phyloP scores from a whole-genome alignment of 2,888 invertebrate species.

The Pachymerium ferrugineum region DNA sequence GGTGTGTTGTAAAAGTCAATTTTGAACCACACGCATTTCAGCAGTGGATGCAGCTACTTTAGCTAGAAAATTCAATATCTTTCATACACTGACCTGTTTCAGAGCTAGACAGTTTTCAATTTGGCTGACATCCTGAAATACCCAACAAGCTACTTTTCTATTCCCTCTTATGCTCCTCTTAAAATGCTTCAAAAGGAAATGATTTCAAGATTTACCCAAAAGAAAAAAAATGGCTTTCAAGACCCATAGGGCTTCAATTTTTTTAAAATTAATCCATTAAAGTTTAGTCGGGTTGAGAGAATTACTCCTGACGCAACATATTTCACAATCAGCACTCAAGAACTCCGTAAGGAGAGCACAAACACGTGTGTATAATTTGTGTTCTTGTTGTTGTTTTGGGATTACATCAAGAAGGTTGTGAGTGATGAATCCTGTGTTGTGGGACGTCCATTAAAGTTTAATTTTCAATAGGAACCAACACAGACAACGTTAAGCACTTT shows the following conservation, averaged over 20 bases:
- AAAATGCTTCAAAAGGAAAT: background rate
- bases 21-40: constrained; percentile 15
- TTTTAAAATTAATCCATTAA: background rate
- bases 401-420: constrained; percentile 7
- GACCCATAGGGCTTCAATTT: background rate
- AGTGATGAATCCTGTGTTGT: background rate
- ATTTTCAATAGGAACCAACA: background rate
- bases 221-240: background rate
- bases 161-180: background rate
- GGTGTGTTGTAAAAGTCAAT: constrained; percentile 5
- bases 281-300: background rate
- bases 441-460: background rate
- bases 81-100: constrained; percentile 24
- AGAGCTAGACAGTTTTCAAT: constrained; percentile 18
- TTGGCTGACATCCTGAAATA: constrained; percentile 19
- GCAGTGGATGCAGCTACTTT: constrained; percentile 13
- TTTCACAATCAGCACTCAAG: background rate
- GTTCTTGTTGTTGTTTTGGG: constrained; percentile 25
- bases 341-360: background rate
- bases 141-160: constrained; percentile 25
- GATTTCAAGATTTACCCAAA: background rate
- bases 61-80: constrained; percentile 22
- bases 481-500: background rate
- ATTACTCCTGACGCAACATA: background rate
- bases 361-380: constrained; percentile 18